phyloP scores from a whole-genome alignment of 1,140 invertebrate species.

The Penaeus indicus region DNA sequence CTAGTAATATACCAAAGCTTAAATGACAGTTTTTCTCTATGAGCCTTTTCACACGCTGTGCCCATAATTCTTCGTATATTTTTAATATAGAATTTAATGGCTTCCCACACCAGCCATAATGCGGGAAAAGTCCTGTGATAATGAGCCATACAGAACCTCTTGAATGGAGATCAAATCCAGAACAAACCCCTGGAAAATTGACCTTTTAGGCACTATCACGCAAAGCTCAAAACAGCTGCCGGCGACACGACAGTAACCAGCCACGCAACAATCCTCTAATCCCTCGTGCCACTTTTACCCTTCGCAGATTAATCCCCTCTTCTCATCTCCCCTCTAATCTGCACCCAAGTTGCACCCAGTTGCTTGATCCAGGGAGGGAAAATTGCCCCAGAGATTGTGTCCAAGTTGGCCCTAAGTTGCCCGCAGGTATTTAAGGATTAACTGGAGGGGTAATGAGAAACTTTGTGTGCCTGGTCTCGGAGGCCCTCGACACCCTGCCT shows the following conservation, averaged over 20 bases:
- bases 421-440: conserved; percentile 60
- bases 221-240: conserved; percentile 20
- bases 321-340: conserved; percentile 53
- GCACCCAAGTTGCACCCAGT: conserved; percentile 61
- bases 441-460: conserved; percentile 51
- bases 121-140: conserved; percentile 47
- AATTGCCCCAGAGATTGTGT: conserved; percentile 59
- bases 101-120: conserved; percentile 36
- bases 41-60: conserved; percentile 30
- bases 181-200: conserved; percentile 19
- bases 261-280: conserved; percentile 36
- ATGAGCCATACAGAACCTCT: conserved; percentile 30
- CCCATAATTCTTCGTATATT: conserved; percentile 31
- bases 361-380: conserved; percentile 57
- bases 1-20: too few relatives aligned
- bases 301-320: conserved; percentile 47
- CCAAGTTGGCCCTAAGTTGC: conserved; percentile 50
- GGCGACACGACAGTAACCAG: conserved; percentile 15
- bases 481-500: too few relatives aligned
- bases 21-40: not conserved
- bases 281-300: conserved; percentile 51
- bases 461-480: conserved; percentile 22
- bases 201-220: conserved; percentile 3
- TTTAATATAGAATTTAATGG: conserved; percentile 61
- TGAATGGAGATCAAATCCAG: conserved; percentile 48